Evolutionary conservation across 2,888 invertebrate genomes (phyloP).

Genomic region (Conchocele bisecta): DNA sequence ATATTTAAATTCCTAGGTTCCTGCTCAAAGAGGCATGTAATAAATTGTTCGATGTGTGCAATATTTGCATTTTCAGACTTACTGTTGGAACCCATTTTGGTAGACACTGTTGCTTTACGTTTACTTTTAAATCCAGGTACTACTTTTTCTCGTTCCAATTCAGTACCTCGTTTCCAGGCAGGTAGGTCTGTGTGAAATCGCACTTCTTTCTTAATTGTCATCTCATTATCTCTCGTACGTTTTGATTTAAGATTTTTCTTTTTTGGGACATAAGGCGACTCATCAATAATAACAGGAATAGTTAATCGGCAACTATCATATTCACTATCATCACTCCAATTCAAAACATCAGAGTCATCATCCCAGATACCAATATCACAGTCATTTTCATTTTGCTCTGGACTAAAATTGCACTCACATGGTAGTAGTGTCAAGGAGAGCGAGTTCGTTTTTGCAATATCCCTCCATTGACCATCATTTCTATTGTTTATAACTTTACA

Average conservation of each 20-base stretch:
- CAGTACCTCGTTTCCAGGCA: constrained; percentile 5
- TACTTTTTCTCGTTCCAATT: too few relatives aligned
- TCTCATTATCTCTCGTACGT: neutral
- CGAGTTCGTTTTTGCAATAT: too few relatives aligned
- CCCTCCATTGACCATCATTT: too few relatives aligned
- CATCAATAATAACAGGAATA: constrained; percentile 46
- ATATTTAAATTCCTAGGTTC: constrained; percentile 48
- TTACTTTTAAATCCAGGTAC: too few relatives aligned
- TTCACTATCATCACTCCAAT: constrained; percentile 4
- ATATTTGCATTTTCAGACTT: constrained; percentile 40
- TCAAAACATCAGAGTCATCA: too few relatives aligned
- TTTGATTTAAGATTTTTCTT: constrained; percentile 1
- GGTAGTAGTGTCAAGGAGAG: too few relatives aligned
- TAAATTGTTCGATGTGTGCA: constrained; percentile 46
- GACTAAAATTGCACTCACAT: too few relatives aligned
- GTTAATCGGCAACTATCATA: neutral
- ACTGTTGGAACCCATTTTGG: too few relatives aligned
- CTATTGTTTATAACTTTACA: too few relatives aligned
- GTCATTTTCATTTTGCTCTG: too few relatives aligned
- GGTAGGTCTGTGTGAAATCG: constrained; percentile 12
- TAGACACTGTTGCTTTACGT: too few relatives aligned
- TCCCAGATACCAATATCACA: too few relatives aligned
- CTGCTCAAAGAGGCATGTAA: constrained; percentile 44
- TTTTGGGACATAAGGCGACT: constrained; percentile 33
- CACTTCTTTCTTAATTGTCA: neutral